Conservation (phyloP, 1,140 invertebrate genomes). For the Saccostrea glomerata region DNA sequence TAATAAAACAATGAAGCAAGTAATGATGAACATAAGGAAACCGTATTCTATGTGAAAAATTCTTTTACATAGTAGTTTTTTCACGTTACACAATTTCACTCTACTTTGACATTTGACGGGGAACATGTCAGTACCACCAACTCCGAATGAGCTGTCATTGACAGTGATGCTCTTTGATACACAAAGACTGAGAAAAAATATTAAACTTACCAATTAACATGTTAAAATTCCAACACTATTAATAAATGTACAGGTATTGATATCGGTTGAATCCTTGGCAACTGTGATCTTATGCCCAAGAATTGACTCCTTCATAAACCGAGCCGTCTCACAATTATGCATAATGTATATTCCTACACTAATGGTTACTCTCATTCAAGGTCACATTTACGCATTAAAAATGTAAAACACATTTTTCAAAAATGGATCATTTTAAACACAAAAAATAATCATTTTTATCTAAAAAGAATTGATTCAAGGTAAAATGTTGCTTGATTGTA, state of each 20-base stretch:
- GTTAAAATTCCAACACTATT: conserved; percentile 40
- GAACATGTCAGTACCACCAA: background rate
- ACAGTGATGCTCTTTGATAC: background rate
- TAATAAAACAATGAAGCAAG: background rate
- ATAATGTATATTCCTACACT: conserved; percentile 49
- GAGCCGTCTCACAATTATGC: conserved; percentile 42
- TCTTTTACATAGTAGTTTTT: background rate
- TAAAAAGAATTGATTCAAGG: background rate
- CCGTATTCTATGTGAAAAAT: background rate
- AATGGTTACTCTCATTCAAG: conserved; percentile 42
- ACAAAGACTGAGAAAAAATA: background rate
- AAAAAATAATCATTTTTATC: background rate
- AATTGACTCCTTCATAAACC: conserved; percentile 39
- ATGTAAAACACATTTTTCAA: background rate
- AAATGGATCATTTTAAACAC: background rate
- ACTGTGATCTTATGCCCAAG: conserved; percentile 41
- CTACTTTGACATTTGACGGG: conserved; percentile 9
- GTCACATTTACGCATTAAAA: conserved; percentile 47
- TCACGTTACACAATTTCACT: background rate
- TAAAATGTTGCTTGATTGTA: background rate
- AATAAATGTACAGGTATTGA: background rate
- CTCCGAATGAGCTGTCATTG: background rate
- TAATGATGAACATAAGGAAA: background rate
- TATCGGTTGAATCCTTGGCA: conserved; percentile 42
- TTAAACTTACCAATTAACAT: background rate